Conservation (phyloP, 2,113 vertebrate genomes). For the Ptychochromis oligacanthus region DNA sequence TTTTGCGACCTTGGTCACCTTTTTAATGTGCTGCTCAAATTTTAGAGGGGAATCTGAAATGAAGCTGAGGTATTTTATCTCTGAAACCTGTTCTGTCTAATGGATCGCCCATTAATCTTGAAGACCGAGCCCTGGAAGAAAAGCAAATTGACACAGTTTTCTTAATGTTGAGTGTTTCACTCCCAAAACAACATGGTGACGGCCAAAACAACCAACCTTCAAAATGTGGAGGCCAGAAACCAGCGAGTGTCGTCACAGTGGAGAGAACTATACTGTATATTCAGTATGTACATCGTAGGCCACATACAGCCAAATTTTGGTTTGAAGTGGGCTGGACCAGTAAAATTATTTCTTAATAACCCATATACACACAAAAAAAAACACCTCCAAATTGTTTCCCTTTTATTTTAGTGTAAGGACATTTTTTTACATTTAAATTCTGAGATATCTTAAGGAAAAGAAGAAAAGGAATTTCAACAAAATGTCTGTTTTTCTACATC, state of each 20-base stretch:
- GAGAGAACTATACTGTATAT: not conserved
- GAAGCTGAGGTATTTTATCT: not conserved
- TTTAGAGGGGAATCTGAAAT: not conserved
- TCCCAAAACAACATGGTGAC: too few relatives aligned
- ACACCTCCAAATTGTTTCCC: too few relatives aligned
- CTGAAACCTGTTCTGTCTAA: not conserved
- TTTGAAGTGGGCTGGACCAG: too few relatives aligned
- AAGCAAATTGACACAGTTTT: too few relatives aligned
- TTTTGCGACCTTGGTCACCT: not conserved
- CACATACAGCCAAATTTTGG: not conserved
- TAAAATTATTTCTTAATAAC: not conserved
- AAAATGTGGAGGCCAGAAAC: not conserved
- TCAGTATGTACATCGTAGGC: not conserved
- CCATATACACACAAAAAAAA: not conserved
- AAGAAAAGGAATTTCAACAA: too few relatives aligned
- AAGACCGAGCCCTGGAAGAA: not conserved
- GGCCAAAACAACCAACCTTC: not conserved
- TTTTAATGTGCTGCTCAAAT: rapidly evolving
- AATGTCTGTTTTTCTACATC: too few relatives aligned
- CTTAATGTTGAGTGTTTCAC: too few relatives aligned
- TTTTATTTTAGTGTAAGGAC: too few relatives aligned
- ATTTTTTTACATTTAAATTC: too few relatives aligned
- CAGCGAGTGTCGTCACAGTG: rapidly evolving
- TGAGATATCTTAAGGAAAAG: too few relatives aligned
- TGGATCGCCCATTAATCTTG: not conserved